Evolutionary conservation across 2,113 vertebrate genomes (phyloP).

Genomic region (Corythornis cristatus): DNA sequence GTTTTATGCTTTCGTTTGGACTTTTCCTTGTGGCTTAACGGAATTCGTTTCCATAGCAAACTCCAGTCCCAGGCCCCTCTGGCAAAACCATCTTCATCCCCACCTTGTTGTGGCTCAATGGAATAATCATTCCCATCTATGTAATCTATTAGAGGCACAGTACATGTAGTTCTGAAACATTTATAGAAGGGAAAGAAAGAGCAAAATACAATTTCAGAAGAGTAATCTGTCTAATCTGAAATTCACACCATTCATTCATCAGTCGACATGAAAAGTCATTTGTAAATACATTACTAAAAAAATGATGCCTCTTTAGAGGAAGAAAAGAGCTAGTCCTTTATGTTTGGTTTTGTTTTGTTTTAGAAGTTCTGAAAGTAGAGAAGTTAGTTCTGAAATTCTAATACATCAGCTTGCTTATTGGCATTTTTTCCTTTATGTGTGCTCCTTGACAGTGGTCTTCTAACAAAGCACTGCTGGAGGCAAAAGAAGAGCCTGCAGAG

Average conservation of each 20-base stretch:
- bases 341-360: neutral
- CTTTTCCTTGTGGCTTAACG: slow-evolving; percentile 94
- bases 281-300: neutral
- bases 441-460: neutral
- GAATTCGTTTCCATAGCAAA: slow-evolving; percentile 97
- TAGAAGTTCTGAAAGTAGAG: neutral
- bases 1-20: slow-evolving; percentile 92
- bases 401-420: neutral
- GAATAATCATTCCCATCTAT: slow-evolving; percentile 99
- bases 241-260: neutral
- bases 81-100: slow-evolving; percentile 97
- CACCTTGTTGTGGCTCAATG: slow-evolving; percentile 98
- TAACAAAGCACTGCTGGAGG: neutral
- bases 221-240: slow-evolving; percentile 57
- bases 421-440: neutral
- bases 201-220: slow-evolving; percentile 75
- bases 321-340: neutral
- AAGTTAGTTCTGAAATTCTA: neutral
- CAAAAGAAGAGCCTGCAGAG: neutral
- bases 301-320: neutral
- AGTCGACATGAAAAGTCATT: neutral
- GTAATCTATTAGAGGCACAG: slow-evolving; percentile 99
- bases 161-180: slow-evolving; percentile 95
- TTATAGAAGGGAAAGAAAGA: slow-evolving; percentile 80
- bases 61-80: slow-evolving; percentile 99